Evolutionary conservation across 2,113 vertebrate genomes (phyloP), one percentile per base, ranked within the genome.

Genomic region (Psittacus erithacus): DNA sequence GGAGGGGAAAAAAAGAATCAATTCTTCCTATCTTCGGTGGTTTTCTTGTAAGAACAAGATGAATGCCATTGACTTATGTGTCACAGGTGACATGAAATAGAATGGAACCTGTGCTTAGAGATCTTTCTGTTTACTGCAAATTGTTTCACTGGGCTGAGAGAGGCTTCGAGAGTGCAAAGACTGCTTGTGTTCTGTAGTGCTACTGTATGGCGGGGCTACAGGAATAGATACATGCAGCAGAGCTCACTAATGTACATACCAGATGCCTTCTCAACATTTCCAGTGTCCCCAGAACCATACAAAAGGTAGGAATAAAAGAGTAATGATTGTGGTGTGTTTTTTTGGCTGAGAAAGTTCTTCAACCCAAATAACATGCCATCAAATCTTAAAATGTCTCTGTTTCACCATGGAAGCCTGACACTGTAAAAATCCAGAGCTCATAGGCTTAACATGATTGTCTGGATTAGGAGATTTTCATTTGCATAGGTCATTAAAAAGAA

Each of bases 331-430:
- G 7, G 1, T 38, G 3, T 43, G 1, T 1, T 6, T 15, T 59
- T 46, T 49, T 71, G 10, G 25, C 39, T n/a, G 29, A 59, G 33
- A 89, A 79, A 75, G 63, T 46, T 73, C 22, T 88, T 83, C 71
- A 74, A 33, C 5, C 15, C 5, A 2, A 63, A 3, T 9, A 86
- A 10, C 0, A 3, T 7, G 43, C 4, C 6, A 33, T 35, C 39
- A 59, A 64, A 75, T 44, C 22, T 68, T 70, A 16, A 6, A 33
- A 22, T 75, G 11, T 75, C 12, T 83, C 27, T 64, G 5, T 68
- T 83, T 59, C 50, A 27, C 49, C 24, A 11, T 3, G 6, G 23
- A 50, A 20, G 9, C 2, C 4, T 39, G 27, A 33, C 60, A 39
- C 10, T 35, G 13, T 65, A 69, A 77, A 85, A 90, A 73, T 63